Evolutionary conservation across 2,797 vertebrate species (phyloP), one percentile per base, ranked within the genome.

Genomic region (Galaxias olidus): DNA sequence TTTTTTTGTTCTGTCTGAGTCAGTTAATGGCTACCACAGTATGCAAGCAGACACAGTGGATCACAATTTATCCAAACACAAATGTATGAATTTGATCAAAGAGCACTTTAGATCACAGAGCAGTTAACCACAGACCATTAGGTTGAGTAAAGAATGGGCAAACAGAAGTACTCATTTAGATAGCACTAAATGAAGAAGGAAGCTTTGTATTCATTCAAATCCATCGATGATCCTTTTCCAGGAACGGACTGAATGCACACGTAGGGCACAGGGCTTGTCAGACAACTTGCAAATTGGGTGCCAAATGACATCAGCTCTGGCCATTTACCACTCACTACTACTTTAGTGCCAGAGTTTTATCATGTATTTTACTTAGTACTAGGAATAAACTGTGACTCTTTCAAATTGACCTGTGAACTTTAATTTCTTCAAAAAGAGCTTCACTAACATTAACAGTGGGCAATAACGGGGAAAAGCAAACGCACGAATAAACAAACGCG

Each of bases 221-320:
- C 30, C 3, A 30, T 30, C 6, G 30, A 30, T 30, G 2, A 30
- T 30, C 30, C 6, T 30, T 30, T 30, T 30, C 30, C 30, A 3
- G 30, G 6, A 30, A 30, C 6, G 6, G 30, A 30, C 2, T 2
- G 6, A 30, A 30, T 30, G 30, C 30, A 30, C 30, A 30, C 6
- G 30, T 6, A 30, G 30, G 75, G 20, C 14, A 5, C 43, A 53
- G 60, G 11, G n/a, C n/a, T n/a, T n/a, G n/a, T 72, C 75, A 71
- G 74, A 44, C 17, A 12, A 53, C 45, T 64, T 61, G 67, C 44
- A 49, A 52, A 42, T 14, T 3, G 9, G 52, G 7, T 9, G 41
- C 40, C 79, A 15, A 42, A 10, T 74, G 73, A 73, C 48, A 58
- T 76, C 74, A 76, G 44, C 52, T 52, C 30, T 43, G 44, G 60